phyloP scores from a whole-genome alignment of 2,888 invertebrate genomes.

The Margaritifera margaritifera region DNA sequence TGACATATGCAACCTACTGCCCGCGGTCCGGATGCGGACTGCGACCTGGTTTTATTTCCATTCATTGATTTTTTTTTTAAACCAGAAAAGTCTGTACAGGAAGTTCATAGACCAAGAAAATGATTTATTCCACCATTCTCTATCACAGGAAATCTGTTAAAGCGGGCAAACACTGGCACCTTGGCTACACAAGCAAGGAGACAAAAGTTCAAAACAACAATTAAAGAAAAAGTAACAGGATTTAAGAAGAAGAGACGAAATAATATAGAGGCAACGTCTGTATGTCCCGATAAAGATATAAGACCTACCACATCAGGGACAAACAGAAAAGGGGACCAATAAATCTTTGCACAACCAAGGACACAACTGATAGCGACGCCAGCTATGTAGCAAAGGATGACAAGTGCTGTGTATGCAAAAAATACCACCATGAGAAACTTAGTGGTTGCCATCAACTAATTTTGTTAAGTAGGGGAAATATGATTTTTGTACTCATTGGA shows the following conservation, averaged over 20 bases:
- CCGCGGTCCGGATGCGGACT: too few species aligned
- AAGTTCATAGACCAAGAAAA: slow-evolving; percentile 8
- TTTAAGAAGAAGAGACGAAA: too few species aligned
- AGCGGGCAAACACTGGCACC: slow-evolving; percentile 6
- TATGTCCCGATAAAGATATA: neutral
- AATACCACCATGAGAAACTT: slow-evolving; percentile 1
- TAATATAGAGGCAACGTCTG: too few species aligned
- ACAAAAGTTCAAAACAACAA: too few species aligned
- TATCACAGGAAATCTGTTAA: slow-evolving; percentile 13
- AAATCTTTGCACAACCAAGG: neutral
- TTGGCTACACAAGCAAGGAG: neutral
- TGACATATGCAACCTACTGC: too few species aligned
- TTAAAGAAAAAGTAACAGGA: too few species aligned
- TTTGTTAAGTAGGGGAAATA: slow-evolving; percentile 18
- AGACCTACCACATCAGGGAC: slow-evolving; percentile 2
- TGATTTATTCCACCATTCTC: slow-evolving; percentile 15
- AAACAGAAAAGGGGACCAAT: slow-evolving; percentile 2
- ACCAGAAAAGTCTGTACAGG: too few species aligned
- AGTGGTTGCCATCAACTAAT: neutral
- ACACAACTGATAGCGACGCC: neutral
- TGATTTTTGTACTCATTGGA: slow-evolving; percentile 11
- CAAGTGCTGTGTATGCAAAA: slow-evolving; percentile 10
- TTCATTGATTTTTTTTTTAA: too few species aligned
- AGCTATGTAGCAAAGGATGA: slow-evolving; percentile 5
- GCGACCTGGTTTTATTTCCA: too few species aligned